Evolutionary conservation across 2,797 vertebrate species (phyloP).

Genomic region (Cryptoprocta ferox): DNA sequence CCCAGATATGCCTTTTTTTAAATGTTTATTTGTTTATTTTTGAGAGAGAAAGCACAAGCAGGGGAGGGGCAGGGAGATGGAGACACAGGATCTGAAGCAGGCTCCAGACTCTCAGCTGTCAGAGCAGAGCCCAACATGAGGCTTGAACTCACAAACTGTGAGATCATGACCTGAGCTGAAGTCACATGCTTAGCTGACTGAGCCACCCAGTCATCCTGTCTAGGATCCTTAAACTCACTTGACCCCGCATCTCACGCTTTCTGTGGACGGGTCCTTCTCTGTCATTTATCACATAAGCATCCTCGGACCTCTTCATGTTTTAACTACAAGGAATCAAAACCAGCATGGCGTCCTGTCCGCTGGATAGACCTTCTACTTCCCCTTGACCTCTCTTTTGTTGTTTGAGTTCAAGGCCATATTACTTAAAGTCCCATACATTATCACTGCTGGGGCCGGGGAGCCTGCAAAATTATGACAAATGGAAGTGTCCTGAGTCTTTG

Average conservation of each 20-base stretch:
- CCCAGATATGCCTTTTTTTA: background rate
- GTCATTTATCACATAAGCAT: background rate
- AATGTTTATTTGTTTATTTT: too few relatives aligned
- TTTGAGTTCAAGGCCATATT: background rate
- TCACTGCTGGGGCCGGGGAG: too few relatives aligned
- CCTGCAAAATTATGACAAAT: background rate
- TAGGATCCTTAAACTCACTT: background rate
- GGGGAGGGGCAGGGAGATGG: too few relatives aligned
- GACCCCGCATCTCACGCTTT: background rate
- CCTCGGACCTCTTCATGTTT: background rate
- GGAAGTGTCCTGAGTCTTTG: background rate
- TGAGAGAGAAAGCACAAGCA: too few relatives aligned
- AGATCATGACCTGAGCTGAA: too few relatives aligned
- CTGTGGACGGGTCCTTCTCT: background rate
- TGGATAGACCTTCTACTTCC: background rate
- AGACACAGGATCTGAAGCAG: too few relatives aligned
- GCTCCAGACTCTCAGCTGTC: too few relatives aligned
- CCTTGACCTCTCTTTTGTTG: background rate
- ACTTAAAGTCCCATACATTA: background rate
- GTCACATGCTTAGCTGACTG: too few relatives aligned
- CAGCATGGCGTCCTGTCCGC: too few relatives aligned
- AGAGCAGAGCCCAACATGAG: too few relatives aligned
- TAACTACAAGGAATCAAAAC: background rate
- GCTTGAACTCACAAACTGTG: too few relatives aligned
- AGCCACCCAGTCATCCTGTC: too few relatives aligned